Evolutionary conservation across 2,888 invertebrate genomes (phyloP).

Genomic region (Drosophila monieri): DNA sequence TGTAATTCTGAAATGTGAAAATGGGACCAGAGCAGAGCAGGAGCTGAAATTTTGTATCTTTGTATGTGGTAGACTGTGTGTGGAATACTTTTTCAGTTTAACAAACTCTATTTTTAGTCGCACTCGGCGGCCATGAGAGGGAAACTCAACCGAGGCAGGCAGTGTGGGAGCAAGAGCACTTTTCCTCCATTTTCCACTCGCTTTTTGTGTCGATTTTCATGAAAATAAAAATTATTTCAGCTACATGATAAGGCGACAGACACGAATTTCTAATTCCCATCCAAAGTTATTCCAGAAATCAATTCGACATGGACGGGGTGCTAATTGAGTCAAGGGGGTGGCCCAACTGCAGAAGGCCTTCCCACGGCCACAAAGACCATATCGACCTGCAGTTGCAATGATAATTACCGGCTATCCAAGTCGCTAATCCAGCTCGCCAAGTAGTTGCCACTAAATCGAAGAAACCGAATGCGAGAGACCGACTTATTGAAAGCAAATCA

Average conservation of each 20-base stretch:
- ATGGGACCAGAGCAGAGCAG: constrained; percentile 28
- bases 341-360: constrained; percentile 65
- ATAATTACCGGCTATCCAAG: constrained; percentile 8
- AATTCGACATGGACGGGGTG: constrained; percentile 48
- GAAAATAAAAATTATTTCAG: background rate
- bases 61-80: constrained; percentile 70
- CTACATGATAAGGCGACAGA: constrained; percentile 65
- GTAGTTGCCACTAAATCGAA: constrained; percentile 62
- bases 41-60: constrained; percentile 33
- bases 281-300: constrained; percentile 16
- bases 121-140: constrained; percentile 65
- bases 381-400: constrained; percentile 21
- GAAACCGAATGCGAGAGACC: constrained; percentile 67
- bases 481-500: constrained; percentile 45
- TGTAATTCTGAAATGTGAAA: constrained; percentile 38
- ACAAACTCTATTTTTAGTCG: constrained; percentile 78
- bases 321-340: constrained; percentile 67
- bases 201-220: background rate
- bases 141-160: constrained; percentile 52
- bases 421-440: constrained; percentile 61
- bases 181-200: constrained; percentile 14
- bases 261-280: constrained; percentile 55
- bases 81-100: constrained; percentile 77
- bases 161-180: constrained; percentile 26
- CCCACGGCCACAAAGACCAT: too few species aligned